Conservation (phyloP, 2,888 invertebrate genomes). For the Drosophila infuscata region DNA sequence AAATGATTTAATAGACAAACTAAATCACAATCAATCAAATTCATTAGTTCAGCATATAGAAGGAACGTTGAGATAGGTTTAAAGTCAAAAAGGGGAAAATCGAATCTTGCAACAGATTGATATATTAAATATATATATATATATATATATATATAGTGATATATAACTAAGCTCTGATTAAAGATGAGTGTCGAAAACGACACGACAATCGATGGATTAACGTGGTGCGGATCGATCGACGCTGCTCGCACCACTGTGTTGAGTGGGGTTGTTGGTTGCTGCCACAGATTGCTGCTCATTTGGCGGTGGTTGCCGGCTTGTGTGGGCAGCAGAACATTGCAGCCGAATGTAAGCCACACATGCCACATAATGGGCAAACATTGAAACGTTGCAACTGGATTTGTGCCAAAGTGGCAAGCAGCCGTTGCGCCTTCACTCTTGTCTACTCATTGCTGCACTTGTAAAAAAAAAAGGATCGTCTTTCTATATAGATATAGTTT, state of each 20-base stretch:
- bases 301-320: constrained; percentile 47
- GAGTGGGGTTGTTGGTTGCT: constrained; percentile 27
- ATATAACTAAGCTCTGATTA: constrained; percentile 12
- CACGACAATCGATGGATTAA: constrained; percentile 34
- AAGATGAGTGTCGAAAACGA: constrained; percentile 20
- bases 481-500: neutral
- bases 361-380: constrained; percentile 76
- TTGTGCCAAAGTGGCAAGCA: constrained; percentile 64
- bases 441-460: neutral
- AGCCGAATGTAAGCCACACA: constrained; percentile 61
- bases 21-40: neutral
- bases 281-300: constrained; percentile 34
- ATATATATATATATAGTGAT: neutral
- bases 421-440: constrained; percentile 17
- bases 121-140: neutral
- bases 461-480: neutral
- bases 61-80: neutral
- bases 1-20: neutral
- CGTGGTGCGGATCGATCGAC: constrained; percentile 44
- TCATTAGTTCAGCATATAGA: neutral
- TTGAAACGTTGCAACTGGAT: constrained; percentile 58
- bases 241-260: constrained; percentile 25
- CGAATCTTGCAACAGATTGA: neutral
- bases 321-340: constrained; percentile 76
- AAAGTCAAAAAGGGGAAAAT: neutral